These are phyloP conservation scores for Ophion ellenae DNA, from an alignment of 2,888 invertebrate species.

Conservation along the genomic window DNA sequence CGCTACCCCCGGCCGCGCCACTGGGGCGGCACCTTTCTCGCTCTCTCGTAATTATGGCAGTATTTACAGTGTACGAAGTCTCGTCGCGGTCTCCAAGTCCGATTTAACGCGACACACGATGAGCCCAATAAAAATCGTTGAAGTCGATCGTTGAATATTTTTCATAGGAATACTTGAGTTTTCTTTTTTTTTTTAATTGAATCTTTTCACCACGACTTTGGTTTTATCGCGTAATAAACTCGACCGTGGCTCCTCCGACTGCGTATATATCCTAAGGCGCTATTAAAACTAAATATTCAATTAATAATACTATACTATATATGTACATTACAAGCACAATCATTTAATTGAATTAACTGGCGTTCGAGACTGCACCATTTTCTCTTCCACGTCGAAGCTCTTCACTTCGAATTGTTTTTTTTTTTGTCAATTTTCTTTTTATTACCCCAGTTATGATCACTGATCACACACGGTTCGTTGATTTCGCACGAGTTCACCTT, in stretches of 20 bases:
- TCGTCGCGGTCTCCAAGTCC: conserved; percentile 24
- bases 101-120: conserved; percentile 15
- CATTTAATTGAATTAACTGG: conserved; percentile 54
- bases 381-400: conserved; percentile 5
- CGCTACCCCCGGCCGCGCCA: neutral
- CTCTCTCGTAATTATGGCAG: conserved; percentile 45
- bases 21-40: neutral
- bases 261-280: conserved; percentile 20
- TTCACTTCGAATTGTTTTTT: conserved; percentile 30
- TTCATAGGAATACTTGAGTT: conserved; percentile 36
- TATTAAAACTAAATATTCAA: conserved; percentile 42
- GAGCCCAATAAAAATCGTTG: conserved; percentile 46
- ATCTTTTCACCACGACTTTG: neutral
- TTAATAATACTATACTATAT: conserved; percentile 44
- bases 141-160: conserved; percentile 25
- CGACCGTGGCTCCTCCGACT: conserved; percentile 33
- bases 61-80: conserved; percentile 63
- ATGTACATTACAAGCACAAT: conserved; percentile 65
- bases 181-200: conserved; percentile 7
- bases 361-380: conserved; percentile 28
- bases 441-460: neutral
- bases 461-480: conserved; percentile 9
- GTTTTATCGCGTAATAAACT: conserved; percentile 22
- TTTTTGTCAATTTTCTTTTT: conserved; percentile 1
- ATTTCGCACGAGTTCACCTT: conserved; percentile 21